Base-by-base conservation (phyloP, 2,797 vertebrate species). In the Myotis pilosus region DNA sequence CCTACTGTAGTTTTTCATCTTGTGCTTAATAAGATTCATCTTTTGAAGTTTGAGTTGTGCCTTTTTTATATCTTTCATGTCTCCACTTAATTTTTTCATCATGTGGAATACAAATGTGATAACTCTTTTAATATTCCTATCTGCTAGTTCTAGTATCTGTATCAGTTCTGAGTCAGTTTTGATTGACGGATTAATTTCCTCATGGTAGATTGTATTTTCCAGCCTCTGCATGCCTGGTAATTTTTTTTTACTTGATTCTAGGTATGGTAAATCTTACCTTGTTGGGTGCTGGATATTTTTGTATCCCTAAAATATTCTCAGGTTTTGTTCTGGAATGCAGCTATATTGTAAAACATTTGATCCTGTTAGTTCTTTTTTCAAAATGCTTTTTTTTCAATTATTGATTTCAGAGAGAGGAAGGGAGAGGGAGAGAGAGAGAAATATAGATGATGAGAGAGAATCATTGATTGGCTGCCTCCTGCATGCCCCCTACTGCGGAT, bases 111-210 rank as follows among this genome's bases (percentile, higher is more conserved):
- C 55, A 84, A 81, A 38, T 49, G 2, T 76, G 60, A 16, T 57
- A 78, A 83, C 8, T 72, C 83, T 83, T 72, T 89, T 92, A 79
- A 47, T 72, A 68, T 36, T 89, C 16, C 20, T 72, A 15, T 57
- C 51, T 71, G 33, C 44, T 60, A 86, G 75, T 94, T 95, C 5
- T 89, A 74, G 33, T 90, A 88, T 33, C 13, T 79, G 28, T 84
- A 41, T 82, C 75, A 44, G 0, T 44, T 51, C 41, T 74, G 49
- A 79, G 41, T 68, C 51, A 11, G 22, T 92, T 88, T 94, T 55
- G 41, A 66, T 60, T 80, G 64, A 53, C 8, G 68, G 30, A 85
- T 30, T 53, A 10, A 51, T 88, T 86, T 93, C 62, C 38, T 89
- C 36, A 85, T 47, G 68, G 19, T 51, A 13, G 12, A 74, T 75